Percentiles rank a stretch among this genome's conserved stretches.
Evolutionary conservation across 2,797 vertebrate genomes (phyloP).

Genomic region (Synanceia verrucosa): DNA sequence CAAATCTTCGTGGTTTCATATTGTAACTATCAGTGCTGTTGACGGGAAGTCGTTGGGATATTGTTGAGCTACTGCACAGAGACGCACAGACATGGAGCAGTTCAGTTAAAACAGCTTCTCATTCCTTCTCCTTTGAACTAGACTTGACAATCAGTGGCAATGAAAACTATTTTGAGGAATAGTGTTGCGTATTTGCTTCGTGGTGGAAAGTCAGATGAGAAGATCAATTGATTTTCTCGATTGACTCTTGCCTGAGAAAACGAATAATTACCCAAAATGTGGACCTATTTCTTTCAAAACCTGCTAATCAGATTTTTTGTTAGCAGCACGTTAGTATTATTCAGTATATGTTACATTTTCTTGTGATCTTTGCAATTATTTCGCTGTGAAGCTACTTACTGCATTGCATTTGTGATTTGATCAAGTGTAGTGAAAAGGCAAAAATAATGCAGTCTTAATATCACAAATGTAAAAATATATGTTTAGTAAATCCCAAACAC

Average conservation of each 20-base stretch:
- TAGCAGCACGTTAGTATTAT: constrained; percentile 50
- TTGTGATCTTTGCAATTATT: constrained; percentile 58
- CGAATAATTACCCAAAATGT: background rate
- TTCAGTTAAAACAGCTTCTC: constrained; percentile 25
- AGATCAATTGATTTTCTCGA: too few species aligned
- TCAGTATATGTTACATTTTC: constrained; percentile 50
- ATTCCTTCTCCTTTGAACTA: background rate
- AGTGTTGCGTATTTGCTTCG: background rate
- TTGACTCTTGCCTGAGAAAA: background rate
- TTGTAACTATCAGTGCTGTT: constrained; percentile 25
- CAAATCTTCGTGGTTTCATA: constrained; percentile 30
- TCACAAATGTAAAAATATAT: constrained; percentile 52
- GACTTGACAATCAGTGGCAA: constrained; percentile 44
- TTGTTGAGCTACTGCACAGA: constrained; percentile 7
- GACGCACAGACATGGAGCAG: constrained; percentile 1
- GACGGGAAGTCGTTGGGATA: constrained; percentile 18
- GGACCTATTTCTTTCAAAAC: constrained; percentile 10
- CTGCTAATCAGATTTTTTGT: constrained; percentile 18
- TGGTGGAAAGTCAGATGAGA: background rate
- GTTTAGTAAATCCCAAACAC: constrained; percentile 44
- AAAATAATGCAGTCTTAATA: constrained; percentile 26
- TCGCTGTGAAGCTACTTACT: constrained; percentile 38
- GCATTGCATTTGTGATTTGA: constrained; percentile 39
- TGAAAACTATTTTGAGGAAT: background rate
- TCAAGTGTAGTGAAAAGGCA: constrained; percentile 26